Evolutionary conservation across 1,140 invertebrate species (phyloP).

Genomic region (Pantala flavescens): DNA sequence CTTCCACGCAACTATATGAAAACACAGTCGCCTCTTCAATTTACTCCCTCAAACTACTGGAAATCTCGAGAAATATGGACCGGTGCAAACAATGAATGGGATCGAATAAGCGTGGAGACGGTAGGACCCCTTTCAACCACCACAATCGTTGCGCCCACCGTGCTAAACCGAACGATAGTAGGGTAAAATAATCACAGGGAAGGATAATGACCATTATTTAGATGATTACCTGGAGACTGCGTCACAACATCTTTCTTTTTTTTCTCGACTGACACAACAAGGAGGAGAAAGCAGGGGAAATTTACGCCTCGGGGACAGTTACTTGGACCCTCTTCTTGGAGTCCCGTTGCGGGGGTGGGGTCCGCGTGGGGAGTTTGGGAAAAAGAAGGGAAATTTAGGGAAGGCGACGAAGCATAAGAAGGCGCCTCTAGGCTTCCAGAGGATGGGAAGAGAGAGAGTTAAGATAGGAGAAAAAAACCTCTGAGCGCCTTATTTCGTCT

Average conservation of each 20-base stretch:
- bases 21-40: no score
- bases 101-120: no score
- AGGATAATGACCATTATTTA: neutral
- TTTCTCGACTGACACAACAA: neutral
- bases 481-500: neutral
- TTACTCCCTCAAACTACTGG: no score
- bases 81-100: no score
- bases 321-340: neutral
- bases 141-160: no score
- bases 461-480: neutral
- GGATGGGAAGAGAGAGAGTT: neutral
- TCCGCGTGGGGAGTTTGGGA: neutral
- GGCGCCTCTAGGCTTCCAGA: neutral
- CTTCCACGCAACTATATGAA: no score
- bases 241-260: neutral
- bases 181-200: no score
- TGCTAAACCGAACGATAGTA: no score
- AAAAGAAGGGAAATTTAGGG: neutral
- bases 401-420: neutral
- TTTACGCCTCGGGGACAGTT: neutral
- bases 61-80: no score
- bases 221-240: neutral
- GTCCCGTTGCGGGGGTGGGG: conserved; percentile 3
- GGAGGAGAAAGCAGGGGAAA: neutral
- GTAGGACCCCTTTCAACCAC: no score